Evolutionary conservation across 2,113 vertebrate genomes (phyloP).

Genomic region (Irena cyanogastra): DNA sequence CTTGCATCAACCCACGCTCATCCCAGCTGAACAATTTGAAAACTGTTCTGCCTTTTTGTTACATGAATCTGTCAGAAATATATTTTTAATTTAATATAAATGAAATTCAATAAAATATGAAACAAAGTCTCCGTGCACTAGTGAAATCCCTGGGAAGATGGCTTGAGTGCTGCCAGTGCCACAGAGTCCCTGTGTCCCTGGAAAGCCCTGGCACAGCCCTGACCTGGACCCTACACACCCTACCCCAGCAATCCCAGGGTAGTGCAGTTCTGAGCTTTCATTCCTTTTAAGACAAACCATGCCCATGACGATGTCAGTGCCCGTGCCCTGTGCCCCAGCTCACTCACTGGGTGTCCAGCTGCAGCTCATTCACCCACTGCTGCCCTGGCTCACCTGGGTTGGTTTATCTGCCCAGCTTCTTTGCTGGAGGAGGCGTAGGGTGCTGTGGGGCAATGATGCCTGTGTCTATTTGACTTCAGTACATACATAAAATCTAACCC

Average conservation of each 20-base stretch:
- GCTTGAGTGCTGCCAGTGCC: not conserved
- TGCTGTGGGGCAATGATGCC: no score
- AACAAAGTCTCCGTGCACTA: constrained; percentile 48
- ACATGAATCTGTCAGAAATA: constrained; percentile 99
- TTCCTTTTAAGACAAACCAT: not conserved
- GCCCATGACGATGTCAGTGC: fast-evolving
- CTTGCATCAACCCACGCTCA: constrained; percentile 73
- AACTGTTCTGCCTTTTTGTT: constrained; percentile 98
- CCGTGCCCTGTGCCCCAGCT: fast-evolving
- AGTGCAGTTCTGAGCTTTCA: not conserved
- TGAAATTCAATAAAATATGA: constrained; percentile 97
- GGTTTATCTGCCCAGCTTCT: not conserved
- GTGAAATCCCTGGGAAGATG: not conserved
- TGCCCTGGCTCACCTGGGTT: not conserved
- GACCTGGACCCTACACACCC: not conserved
- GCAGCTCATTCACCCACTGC: not conserved
- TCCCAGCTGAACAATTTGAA: constrained; percentile 87
- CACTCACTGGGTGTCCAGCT: not conserved
- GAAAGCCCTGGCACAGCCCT: not conserved
- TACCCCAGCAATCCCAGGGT: not conserved
- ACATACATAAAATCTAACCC: not conserved
- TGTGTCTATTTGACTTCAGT: not conserved
- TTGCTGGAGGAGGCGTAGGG: not conserved
- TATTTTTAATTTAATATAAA: constrained; percentile 99
- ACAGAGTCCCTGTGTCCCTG: fast-evolving